Conservation (phyloP, 2,113 vertebrate species). For the Nibea coibor region DNA sequence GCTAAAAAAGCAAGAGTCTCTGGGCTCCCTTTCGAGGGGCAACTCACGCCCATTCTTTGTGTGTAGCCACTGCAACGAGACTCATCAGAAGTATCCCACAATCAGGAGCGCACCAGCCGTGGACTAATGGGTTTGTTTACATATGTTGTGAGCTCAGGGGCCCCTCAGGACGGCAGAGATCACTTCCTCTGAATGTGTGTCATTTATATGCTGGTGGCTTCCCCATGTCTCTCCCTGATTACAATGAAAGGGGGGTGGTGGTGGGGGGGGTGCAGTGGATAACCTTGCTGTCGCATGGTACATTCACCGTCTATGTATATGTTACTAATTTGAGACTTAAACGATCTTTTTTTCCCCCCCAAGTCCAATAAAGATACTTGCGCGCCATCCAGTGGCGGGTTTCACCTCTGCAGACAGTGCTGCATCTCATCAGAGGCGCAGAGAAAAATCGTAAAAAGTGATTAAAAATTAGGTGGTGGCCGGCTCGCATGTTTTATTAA, state of each 20-base stretch:
- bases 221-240: constrained; percentile 59
- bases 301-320: constrained; percentile 64
- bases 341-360: constrained; percentile 7
- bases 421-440: neutral
- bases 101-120: constrained; percentile 50
- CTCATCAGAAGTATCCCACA: constrained; percentile 56
- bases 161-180: constrained; percentile 60
- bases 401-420: constrained; percentile 22
- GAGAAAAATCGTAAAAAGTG: neutral
- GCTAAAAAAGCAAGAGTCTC: constrained; percentile 85
- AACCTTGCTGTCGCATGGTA: constrained; percentile 54
- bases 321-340: constrained; percentile 66
- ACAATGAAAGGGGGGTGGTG: constrained; percentile 59
- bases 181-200: constrained; percentile 51
- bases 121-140: constrained; percentile 72
- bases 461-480: constrained; percentile 7
- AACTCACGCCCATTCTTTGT: constrained; percentile 88
- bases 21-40: constrained; percentile 82
- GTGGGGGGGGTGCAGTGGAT: constrained; percentile 36
- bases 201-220: constrained; percentile 63
- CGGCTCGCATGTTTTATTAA: neutral
- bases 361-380: constrained; percentile 71
- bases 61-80: constrained; percentile 63
- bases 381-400: constrained; percentile 81
- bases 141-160: constrained; percentile 51